Percentiles rank a stretch among this genome's conserved stretches.
phyloP scores from a whole-genome alignment of 2,888 invertebrate genomes.

The Dryocosmus kuriphilus region DNA sequence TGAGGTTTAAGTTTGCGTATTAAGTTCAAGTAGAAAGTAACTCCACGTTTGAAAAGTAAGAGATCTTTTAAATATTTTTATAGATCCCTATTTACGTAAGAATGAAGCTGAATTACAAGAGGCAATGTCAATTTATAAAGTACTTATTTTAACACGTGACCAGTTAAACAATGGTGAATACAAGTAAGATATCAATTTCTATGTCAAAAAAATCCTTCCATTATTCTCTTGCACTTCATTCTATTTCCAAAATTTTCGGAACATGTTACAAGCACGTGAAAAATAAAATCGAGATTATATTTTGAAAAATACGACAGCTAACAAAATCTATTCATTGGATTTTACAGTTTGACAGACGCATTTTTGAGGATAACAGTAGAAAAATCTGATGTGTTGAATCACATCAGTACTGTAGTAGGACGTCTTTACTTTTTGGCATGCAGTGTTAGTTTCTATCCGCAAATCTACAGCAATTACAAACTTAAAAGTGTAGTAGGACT shows the following conservation, averaged over 20 bases:
- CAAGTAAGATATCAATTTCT: conserved; percentile 10
- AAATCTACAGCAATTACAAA: conserved; percentile 93
- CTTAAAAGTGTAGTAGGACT: conserved; percentile 97
- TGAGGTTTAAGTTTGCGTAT: not conserved
- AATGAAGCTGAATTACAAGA: not conserved
- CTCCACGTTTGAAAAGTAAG: not conserved
- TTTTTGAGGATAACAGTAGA: conserved; percentile 89
- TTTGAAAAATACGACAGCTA: conserved; percentile 31
- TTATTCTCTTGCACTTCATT: too few species aligned
- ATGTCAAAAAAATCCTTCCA: not conserved
- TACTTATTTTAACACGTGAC: conserved; percentile 21
- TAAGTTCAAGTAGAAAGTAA: not conserved
- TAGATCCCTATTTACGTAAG: not conserved
- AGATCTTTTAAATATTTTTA: not conserved
- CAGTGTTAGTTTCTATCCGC: conserved; percentile 99
- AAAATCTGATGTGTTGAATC: conserved; percentile 84
- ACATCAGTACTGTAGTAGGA: conserved; percentile 91
- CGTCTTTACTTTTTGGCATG: conserved; percentile 99
- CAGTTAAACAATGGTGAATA: conserved; percentile 26
- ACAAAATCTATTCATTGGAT: conserved; percentile 59
- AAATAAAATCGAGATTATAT: not conserved
- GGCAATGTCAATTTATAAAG: conserved; percentile 31
- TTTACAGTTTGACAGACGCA: conserved; percentile 83
- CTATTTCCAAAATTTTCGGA: not conserved
- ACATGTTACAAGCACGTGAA: not conserved